These are phyloP conservation scores for Crenuchus spilurus DNA, from an alignment of 2,797 vertebrate genomes.

Conservation along the genomic window DNA sequence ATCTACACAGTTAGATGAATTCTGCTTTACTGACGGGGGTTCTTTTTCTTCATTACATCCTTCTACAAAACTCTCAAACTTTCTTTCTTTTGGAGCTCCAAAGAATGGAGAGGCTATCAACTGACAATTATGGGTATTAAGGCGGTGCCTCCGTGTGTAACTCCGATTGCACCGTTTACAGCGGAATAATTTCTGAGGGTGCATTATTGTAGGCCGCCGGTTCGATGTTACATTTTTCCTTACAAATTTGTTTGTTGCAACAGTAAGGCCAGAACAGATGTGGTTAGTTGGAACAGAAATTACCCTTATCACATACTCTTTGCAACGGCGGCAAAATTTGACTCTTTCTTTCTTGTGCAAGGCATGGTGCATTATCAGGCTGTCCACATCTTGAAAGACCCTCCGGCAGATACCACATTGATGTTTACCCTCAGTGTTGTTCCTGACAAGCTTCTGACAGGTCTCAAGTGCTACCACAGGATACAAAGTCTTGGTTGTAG, in stretches of 20 bases:
- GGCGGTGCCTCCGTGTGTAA: slow-evolving; percentile 76
- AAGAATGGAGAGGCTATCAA: slow-evolving; percentile 47
- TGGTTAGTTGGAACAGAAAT: slow-evolving; percentile 73
- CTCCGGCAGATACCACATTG: slow-evolving; percentile 78
- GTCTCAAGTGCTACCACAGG: slow-evolving; percentile 83
- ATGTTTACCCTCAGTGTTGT: slow-evolving; percentile 66
- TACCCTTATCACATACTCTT: slow-evolving; percentile 75
- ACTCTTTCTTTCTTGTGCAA: slow-evolving; percentile 80
- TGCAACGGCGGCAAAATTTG: slow-evolving; percentile 77
- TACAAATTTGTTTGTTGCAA: slow-evolving; percentile 22
- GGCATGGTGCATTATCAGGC: slow-evolving; percentile 78
- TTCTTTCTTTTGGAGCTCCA: neutral
- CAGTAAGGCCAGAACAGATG: slow-evolving; percentile 64
- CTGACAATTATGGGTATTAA: slow-evolving; percentile 78
- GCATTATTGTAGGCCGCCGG: neutral
- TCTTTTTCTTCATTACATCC: slow-evolving; percentile 34
- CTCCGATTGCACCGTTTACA: slow-evolving; percentile 79
- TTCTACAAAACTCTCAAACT: slow-evolving; percentile 35
- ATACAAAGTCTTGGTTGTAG: slow-evolving; percentile 74
- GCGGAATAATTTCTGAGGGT: slow-evolving; percentile 65
- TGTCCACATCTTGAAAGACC: slow-evolving; percentile 74
- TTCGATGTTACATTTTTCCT: slow-evolving; percentile 23
- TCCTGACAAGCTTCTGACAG: slow-evolving; percentile 72
- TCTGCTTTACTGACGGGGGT: slow-evolving; percentile 16
- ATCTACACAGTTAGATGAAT: slow-evolving; percentile 27